phyloP scores from a whole-genome alignment of 2,113 vertebrate genomes.

The Strigops habroptila region DNA sequence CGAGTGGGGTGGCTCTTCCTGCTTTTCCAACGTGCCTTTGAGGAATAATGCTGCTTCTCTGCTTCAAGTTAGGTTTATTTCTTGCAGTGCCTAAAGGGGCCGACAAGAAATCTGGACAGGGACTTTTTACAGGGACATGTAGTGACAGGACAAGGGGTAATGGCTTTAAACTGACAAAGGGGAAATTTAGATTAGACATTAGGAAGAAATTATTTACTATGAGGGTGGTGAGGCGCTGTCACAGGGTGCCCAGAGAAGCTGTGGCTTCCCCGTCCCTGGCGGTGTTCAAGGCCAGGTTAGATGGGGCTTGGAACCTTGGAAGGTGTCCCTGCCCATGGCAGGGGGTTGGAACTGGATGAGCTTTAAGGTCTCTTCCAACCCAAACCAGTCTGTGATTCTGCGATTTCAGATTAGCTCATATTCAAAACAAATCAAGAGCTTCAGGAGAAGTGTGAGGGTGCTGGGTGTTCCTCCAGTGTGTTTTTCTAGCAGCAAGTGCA shows the following conservation, averaged over 20 bases:
- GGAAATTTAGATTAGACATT: not conserved
- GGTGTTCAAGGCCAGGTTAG: not conserved
- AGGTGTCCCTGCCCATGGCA: not conserved
- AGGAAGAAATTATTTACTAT: not conserved
- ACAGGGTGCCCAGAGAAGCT: not conserved
- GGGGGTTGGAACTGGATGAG: not conserved
- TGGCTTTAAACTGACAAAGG: not conserved
- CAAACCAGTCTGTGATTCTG: not conserved
- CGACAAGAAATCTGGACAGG: not conserved
- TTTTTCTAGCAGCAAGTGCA: not conserved
- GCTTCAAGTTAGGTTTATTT: fast-evolving
- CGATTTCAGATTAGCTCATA: fast-evolving
- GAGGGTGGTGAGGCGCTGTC: not conserved
- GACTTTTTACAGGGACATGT: not conserved
- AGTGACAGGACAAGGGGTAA: not conserved
- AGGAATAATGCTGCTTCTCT: fast-evolving
- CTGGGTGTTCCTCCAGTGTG: fast-evolving
- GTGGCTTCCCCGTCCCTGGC: not conserved
- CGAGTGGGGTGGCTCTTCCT: fast-evolving
- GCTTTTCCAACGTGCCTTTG: fast-evolving
- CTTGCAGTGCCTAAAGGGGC: not conserved
- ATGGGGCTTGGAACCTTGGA: not conserved
- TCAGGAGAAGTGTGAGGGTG: fast-evolving
- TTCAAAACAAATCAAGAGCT: fast-evolving
- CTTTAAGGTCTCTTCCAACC: not conserved